phyloP scores from a whole-genome alignment of 1,140 invertebrate species.

The Scaptomyza pallida region DNA sequence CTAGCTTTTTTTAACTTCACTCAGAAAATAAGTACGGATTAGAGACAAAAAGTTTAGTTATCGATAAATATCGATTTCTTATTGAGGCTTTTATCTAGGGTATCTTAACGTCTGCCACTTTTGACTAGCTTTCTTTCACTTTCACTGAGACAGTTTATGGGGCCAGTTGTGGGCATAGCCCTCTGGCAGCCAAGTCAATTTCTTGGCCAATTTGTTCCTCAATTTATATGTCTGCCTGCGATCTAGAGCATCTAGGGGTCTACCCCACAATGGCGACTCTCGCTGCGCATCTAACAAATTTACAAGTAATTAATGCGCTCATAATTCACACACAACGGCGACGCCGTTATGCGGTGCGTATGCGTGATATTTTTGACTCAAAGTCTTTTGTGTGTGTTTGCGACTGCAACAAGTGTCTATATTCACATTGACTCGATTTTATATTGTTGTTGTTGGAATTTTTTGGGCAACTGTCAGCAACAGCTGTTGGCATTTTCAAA shows the following conservation, averaged over 20 bases:
- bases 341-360: conserved; percentile 30
- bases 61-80: background rate
- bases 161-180: conserved; percentile 22
- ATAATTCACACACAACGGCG: conserved; percentile 68
- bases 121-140: background rate
- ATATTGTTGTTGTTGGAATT: conserved; percentile 1
- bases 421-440: conserved; percentile 59
- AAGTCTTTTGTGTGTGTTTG: conserved; percentile 1
- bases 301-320: conserved; percentile 82
- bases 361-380: conserved; percentile 33
- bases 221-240: conserved; percentile 59
- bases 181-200: conserved; percentile 47
- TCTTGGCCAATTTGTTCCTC: conserved; percentile 70
- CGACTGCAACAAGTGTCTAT: conserved; percentile 69
- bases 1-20: no score
- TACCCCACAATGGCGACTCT: background rate
- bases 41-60: background rate
- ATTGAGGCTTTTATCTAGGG: no score
- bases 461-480: conserved; percentile 56
- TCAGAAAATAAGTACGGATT: no score
- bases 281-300: conserved; percentile 61
- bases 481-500: conserved; percentile 76
- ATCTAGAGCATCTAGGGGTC: conserved; percentile 28
- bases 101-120: background rate
- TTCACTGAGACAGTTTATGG: conserved; percentile 24